These are phyloP conservation scores for Condylura cristata DNA, from an alignment of 2,113 vertebrate species.

Conservation along the genomic window DNA sequence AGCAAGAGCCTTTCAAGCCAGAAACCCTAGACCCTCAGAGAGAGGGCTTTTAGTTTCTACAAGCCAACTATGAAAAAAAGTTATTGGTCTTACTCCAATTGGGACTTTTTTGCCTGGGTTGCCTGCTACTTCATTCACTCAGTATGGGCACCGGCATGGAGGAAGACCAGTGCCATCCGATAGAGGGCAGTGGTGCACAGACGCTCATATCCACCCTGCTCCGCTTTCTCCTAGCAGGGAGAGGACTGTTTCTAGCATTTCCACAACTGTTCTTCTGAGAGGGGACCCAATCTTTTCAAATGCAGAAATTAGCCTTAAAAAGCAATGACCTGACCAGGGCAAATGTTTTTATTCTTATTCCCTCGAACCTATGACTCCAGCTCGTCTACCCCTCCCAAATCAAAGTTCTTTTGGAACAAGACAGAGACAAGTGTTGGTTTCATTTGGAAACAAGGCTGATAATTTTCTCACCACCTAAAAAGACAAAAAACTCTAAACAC, in stretches of 20 bases:
- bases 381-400: neutral
- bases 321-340: neutral
- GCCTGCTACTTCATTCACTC: neutral
- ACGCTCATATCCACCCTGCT: neutral
- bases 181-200: constrained; percentile 68
- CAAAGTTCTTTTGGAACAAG: neutral
- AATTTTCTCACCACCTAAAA: constrained; percentile 69
- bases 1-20: neutral
- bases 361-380: neutral
- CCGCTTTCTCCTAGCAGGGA: neutral
- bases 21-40: neutral
- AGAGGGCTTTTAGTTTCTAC: neutral
- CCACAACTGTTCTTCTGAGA: neutral
- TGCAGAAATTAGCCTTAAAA: constrained; percentile 9
- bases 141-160: neutral
- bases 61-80: neutral
- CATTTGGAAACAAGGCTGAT: constrained; percentile 71
- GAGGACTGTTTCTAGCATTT: neutral
- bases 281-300: neutral
- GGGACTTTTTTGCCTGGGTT: neutral
- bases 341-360: neutral
- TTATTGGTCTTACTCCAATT: neutral
- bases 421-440: neutral
- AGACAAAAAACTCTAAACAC: constrained; percentile 69
- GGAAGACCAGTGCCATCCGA: constrained; percentile 14